A percentile compares a stretch with the other conserved stretches of the same genome.
Evolutionary conservation across 2,797 vertebrate genomes (phyloP).

Genomic region (Cyprinodon diabolis): DNA sequence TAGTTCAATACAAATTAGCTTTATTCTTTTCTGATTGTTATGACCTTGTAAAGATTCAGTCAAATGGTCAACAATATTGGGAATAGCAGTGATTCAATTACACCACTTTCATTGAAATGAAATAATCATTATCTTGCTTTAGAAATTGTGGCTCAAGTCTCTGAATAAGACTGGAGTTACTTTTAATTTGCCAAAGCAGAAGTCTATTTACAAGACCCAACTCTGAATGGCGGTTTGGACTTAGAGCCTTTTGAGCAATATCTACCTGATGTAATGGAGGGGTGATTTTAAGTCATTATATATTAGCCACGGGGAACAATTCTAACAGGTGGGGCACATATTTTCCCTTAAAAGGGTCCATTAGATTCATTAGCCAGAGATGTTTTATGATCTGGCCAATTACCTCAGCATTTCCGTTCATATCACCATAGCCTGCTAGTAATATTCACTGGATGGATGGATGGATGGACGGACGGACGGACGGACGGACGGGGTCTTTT

Average conservation of each 20-base stretch:
- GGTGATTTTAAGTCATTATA: background rate
- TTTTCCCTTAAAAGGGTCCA: background rate
- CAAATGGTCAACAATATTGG: background rate
- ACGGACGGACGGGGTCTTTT: too few species aligned
- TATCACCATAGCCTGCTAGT: too few species aligned
- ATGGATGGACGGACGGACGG: too few species aligned
- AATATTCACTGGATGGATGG: too few species aligned
- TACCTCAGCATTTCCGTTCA: background rate
- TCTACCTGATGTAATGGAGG: background rate
- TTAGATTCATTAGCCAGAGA: background rate
- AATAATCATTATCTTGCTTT: background rate
- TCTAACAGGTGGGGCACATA: too few species aligned
- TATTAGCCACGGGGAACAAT: background rate
- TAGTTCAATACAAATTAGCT: background rate
- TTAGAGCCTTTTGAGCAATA: too few species aligned
- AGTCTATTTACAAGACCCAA: background rate
- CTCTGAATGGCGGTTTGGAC: background rate
- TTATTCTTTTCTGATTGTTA: background rate
- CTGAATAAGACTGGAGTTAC: background rate
- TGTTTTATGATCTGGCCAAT: background rate
- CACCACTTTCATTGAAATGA: background rate
- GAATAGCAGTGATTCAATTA: background rate
- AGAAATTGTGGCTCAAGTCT: background rate
- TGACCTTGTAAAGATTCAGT: background rate
- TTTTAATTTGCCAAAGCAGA: too few species aligned